Evolutionary conservation across 2,888 invertebrate genomes (phyloP).

Genomic region (Artemia sp.): DNA sequence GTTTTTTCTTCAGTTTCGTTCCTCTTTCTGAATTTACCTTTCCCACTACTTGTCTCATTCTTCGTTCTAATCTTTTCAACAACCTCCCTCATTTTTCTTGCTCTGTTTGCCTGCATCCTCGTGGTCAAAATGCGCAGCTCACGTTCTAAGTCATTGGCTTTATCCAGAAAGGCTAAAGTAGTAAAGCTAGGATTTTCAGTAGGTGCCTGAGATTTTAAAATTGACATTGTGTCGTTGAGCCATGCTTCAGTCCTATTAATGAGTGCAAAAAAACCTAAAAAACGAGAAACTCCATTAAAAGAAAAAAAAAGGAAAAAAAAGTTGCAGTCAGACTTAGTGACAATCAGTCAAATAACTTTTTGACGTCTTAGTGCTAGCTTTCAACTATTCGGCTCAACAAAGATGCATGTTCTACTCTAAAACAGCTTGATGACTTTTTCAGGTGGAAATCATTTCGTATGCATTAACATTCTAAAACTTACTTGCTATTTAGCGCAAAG

Average conservation of each 20-base stretch:
- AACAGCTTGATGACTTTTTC: too few species aligned
- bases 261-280: neutral
- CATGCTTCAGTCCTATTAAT: neutral
- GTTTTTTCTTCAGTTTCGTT: too few species aligned
- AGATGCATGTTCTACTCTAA: too few species aligned
- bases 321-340: too few species aligned
- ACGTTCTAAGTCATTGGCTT: neutral
- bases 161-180: neutral
- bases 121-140: neutral
- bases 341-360: too few species aligned
- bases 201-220: neutral
- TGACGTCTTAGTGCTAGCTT: too few species aligned
- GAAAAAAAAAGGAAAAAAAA: too few species aligned
- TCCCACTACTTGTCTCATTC: neutral
- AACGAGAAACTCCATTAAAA: too few species aligned
- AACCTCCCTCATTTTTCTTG: slow-evolving; percentile 14
- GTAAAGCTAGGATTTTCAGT: neutral
- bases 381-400: too few species aligned
- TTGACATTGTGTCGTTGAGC: slow-evolving; percentile 4
- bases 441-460: too few species aligned
- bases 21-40: neutral
- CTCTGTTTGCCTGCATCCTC: slow-evolving; percentile 10
- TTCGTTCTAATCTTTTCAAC: neutral
- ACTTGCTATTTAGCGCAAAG: too few species aligned
- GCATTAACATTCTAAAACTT: too few species aligned